Evolutionary conservation across 2,113 vertebrate species (phyloP), one percentile per base, ranked within the genome.

Genomic region (Mus musculus): DNA sequence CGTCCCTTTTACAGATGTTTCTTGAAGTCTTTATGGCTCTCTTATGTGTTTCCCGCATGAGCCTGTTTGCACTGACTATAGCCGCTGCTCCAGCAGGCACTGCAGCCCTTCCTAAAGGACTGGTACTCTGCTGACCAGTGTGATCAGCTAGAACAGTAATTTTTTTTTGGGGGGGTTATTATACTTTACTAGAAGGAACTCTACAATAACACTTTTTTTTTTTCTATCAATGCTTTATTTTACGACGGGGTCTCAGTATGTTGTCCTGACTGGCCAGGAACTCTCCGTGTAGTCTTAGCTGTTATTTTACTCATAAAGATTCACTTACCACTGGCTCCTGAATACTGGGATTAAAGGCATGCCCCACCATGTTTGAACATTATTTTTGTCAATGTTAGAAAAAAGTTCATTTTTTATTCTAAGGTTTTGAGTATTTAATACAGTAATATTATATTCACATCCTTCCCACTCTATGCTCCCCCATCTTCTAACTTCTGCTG

Each of bases 101-200:
- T 49, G 89, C 9, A 33, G 69, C 78, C 71, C 10, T 75, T 72
- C n/a, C 76, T 59, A 77, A 72, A 78, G 28, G 65, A 71, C 33
- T 86, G 91, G 91, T 90, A 42, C 42, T 96, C 81, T 92, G 89
- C 77, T 93, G 93, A 89, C 33, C 36, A 36, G 7, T 80, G 52
- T 90, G 63, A 59, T 90, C 26, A 69, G 54, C 61, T 81, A 76
- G 1, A 56, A 86, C 85, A 54, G 75, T 78, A 9, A 14, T 7
- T n/a, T 24, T 7, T 20, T 65, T 8, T 81, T 42, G 2, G 49
- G 49, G 49, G 49, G 49, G 20, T 33, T 81, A 26, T 84, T 88
- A 20, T 7, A 22, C 7, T 75, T 17, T 87, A 5, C 56, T 87
- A 93, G 67, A 94, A 49, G 80, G 16, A 7, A 14, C 85, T 39